Conservation (phyloP, 2,888 invertebrate species). For the Synergus itoensis region DNA sequence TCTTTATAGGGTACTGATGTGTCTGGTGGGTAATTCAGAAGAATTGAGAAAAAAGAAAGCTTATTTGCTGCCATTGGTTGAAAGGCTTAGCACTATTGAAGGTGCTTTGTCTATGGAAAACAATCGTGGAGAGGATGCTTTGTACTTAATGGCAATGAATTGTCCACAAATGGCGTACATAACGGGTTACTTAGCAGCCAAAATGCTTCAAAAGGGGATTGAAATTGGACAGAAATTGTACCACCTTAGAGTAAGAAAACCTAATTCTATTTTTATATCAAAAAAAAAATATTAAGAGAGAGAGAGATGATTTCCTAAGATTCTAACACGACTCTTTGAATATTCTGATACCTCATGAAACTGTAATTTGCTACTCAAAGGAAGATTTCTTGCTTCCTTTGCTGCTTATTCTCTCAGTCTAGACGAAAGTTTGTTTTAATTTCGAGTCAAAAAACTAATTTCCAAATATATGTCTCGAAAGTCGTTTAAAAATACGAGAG, state of each 20-base stretch:
- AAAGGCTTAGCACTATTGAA: slow-evolving; percentile 61
- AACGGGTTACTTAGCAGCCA: slow-evolving; percentile 68
- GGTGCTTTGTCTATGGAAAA: slow-evolving; percentile 64
- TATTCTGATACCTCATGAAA: background rate
- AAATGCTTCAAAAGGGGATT: slow-evolving; percentile 65
- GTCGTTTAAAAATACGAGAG: background rate
- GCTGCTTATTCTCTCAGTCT: background rate
- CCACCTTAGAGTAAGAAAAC: slow-evolving; percentile 60
- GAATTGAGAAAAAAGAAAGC: slow-evolving; percentile 65
- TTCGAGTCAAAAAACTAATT: background rate
- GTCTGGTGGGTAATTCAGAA: slow-evolving; percentile 65
- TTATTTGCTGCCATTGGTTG: slow-evolving; percentile 68
- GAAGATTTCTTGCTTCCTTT: background rate
- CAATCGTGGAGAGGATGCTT: slow-evolving; percentile 67
- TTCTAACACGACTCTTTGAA: background rate
- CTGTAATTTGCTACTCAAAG: background rate
- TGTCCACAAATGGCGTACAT: slow-evolving; percentile 67
- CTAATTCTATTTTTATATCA: background rate
- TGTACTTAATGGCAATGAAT: slow-evolving; percentile 70
- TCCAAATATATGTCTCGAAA: background rate
- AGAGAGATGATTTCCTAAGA: background rate
- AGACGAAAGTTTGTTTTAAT: background rate
- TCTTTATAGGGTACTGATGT: slow-evolving; percentile 65
- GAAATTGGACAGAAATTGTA: slow-evolving; percentile 66
- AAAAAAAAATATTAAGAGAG: background rate